Conservation (phyloP, 2,797 vertebrate genomes). For the Amblyopsis hoosieri region DNA sequence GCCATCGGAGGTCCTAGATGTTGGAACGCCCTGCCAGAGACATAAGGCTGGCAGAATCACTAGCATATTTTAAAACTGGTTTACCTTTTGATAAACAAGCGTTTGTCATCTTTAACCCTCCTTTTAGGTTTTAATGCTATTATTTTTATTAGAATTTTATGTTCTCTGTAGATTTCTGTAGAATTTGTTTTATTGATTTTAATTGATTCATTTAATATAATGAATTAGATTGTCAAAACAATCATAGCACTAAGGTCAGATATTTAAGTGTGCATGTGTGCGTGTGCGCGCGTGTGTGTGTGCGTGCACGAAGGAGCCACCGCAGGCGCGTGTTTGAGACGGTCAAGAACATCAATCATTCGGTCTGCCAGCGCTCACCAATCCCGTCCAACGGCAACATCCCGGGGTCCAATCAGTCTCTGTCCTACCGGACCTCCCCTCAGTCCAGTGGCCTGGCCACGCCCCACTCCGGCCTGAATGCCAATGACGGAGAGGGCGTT, state of each 20-base stretch:
- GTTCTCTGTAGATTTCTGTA: no score
- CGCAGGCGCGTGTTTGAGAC: conserved; percentile 92
- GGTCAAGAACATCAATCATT: conserved; percentile 91
- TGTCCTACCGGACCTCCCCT: conserved; percentile 84
- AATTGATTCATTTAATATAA: no score
- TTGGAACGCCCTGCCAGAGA: no score
- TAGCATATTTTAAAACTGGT: no score
- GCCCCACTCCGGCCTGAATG: conserved; percentile 82
- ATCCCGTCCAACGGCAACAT: conserved; percentile 91
- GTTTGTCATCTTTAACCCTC: no score
- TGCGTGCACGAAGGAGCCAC: conserved; percentile 77
- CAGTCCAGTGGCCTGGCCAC: conserved; percentile 88
- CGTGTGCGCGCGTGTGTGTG: conserved; percentile 6
- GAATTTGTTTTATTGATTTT: no score
- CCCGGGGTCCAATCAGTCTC: conserved; percentile 94
- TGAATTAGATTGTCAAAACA: no score
- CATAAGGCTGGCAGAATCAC: no score
- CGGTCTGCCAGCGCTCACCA: conserved; percentile 85
- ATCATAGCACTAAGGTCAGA: no score
- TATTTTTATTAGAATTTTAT: no score
- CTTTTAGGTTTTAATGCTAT: neutral
- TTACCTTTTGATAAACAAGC: no score
- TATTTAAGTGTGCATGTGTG: neutral
- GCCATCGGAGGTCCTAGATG: no score
- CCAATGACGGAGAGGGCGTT: conserved; percentile 79